phyloP scores from a whole-genome alignment of 1,140 invertebrate genomes.

The Meloidogyne floridensis region DNA sequence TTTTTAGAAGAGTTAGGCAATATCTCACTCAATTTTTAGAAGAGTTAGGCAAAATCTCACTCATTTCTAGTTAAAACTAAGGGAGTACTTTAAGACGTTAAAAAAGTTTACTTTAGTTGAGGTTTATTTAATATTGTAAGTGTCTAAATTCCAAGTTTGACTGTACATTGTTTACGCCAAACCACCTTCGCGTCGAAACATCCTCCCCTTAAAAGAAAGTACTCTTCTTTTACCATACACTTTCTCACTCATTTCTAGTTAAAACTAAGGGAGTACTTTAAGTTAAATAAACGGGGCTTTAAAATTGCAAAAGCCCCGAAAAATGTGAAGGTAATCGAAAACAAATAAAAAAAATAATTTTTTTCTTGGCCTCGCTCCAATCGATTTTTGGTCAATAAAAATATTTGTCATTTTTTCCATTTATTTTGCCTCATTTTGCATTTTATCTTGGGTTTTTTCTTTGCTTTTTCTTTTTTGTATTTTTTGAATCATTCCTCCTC shows the following conservation, averaged over 20 bases:
- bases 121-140: no score
- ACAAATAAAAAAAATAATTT: constrained; percentile 1
- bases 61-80: no score
- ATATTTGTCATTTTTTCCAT: neutral
- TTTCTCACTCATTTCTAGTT: neutral
- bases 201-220: no score
- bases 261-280: neutral
- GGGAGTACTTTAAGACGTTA: no score
- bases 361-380: constrained; percentile 28
- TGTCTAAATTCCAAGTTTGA: neutral
- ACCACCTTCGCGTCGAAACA: no score
- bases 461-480: neutral
- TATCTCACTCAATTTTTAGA: no score
- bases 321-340: constrained; percentile 4
- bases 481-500: neutral
- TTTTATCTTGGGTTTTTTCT: neutral
- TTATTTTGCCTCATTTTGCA: neutral
- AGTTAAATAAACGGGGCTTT: neutral
- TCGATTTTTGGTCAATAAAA: constrained; percentile 15
- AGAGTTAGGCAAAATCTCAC: no score
- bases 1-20: no score
- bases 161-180: neutral
- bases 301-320: constrained; percentile 6
- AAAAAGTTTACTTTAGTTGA: no score
- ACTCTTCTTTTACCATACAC: neutral